These are phyloP conservation scores for Trinectes maculatus DNA, from an alignment of 2,113 vertebrate genomes.

Conservation along the genomic window DNA sequence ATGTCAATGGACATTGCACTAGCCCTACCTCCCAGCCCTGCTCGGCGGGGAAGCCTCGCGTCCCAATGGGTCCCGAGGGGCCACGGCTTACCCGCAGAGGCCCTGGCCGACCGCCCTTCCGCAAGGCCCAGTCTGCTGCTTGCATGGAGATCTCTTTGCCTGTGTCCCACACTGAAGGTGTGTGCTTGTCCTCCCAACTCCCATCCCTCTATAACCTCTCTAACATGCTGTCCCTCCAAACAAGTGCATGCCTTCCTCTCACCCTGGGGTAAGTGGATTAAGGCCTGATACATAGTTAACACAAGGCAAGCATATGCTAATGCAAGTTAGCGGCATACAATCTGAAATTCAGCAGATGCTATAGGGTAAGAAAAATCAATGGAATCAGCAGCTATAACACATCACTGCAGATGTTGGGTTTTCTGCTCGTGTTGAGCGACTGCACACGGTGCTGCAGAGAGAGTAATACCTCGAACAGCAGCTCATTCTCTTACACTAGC, in stretches of 20 bases:
- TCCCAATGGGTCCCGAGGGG: constrained; percentile 90
- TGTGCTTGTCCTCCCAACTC: constrained; percentile 78
- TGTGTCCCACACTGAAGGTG: constrained; percentile 96
- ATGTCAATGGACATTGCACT: constrained; percentile 97
- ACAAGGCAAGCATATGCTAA: constrained; percentile 66
- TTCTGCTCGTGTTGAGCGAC: no score
- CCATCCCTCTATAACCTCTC: constrained; percentile 39
- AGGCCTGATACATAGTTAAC: constrained; percentile 52
- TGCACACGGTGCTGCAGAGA: no score
- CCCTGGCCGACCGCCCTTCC: constrained; percentile 94
- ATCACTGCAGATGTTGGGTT: no score
- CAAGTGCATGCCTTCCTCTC: constrained; percentile 68
- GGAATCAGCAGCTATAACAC: no score
- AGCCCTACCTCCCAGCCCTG: constrained; percentile 94
- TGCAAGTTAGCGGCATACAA: constrained; percentile 56
- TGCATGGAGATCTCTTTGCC: constrained; percentile 99
- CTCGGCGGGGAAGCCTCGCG: constrained; percentile 87
- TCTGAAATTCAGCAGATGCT: neutral
- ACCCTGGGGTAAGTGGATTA: constrained; percentile 55
- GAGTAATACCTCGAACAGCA: no score
- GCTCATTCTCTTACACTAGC: no score
- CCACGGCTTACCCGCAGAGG: constrained; percentile 91
- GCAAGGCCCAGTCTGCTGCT: constrained; percentile 98
- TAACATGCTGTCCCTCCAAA: constrained; percentile 48
- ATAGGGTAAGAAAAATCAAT: neutral